Evolutionary conservation across 2,888 invertebrate genomes (phyloP), one percentile per base, ranked within the genome.

Genomic region (Melanotus villosus): DNA sequence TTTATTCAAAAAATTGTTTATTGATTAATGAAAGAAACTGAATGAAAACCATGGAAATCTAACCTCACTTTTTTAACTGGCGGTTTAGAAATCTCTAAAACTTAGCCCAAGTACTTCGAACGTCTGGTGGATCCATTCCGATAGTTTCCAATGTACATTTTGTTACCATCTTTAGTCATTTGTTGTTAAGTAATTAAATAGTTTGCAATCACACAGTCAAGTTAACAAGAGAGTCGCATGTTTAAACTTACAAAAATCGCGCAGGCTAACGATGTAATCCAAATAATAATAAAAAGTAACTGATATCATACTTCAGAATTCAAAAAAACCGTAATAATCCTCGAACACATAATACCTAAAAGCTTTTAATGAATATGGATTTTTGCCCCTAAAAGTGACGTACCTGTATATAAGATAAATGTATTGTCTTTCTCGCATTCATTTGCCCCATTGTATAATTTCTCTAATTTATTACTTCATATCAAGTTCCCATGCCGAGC

Each of bases 381-480:
- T 71, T 73, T 71, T 65, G 64, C 62, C 72, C 71, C 62, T 41
- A 63, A 68, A 65, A 65, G 64, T 68, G 68, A 68, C 68, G 68
- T 68, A 68, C 68, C 65, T 69, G 65, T 65, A 57, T 65, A 60
- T 77, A 77, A 77, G 77, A 77, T 77, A 77, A 75, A 77, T 77
- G 77, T 75, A 78, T 78, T 78, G 78, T 78, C 78, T 78, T 78
- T 78, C 77, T 72, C 71, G 74, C 75, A 75, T 78, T 77, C 77
- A 76, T 76, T 76, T 75, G 73, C 73, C 70, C 75, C 76, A 77
- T 76, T 77, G 77, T 77, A 77, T 77, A 78, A 78, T 78, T 78
- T 78, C 78, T 77, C 78, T 78, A 78, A 78, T 78, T 78, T 78
- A 78, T 78, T 78, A 77, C 78, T 77, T 77, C 78, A 78, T 78